Percentiles rank a stretch among this genome's conserved stretches.
Conservation (phyloP, 2,888 invertebrate genomes). For the Patella pellucida region DNA sequence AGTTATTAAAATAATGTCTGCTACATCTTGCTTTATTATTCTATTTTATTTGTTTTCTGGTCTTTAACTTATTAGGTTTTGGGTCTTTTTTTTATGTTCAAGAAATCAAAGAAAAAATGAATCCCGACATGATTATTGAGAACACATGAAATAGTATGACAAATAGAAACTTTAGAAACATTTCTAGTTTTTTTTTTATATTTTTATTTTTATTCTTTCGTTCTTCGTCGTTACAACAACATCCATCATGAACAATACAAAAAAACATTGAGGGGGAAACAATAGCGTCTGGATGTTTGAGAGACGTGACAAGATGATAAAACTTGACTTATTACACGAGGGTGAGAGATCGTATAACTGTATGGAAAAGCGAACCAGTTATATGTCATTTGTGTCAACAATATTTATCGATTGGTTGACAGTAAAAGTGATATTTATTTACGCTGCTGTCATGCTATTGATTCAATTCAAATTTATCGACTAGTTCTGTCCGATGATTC, state of each 20-base stretch:
- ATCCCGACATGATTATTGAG: too few species aligned
- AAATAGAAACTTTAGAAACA: too few species aligned
- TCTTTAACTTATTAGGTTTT: too few species aligned
- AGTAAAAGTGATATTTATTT: slow-evolving; percentile 7
- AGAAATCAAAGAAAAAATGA: too few species aligned
- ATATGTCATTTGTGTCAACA: slow-evolving; percentile 10
- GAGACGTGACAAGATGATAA: slow-evolving; percentile 3
- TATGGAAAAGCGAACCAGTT: slow-evolving; percentile 3
- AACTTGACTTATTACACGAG: slow-evolving; percentile 1
- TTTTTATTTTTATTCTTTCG: too few species aligned
- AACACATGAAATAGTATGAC: too few species aligned
- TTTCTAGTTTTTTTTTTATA: too few species aligned
- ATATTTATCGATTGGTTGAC: slow-evolving; percentile 1
- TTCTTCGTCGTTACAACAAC: not conserved
- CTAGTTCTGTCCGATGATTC: not conserved
- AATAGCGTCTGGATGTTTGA: slow-evolving; percentile 5
- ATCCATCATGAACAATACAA: not conserved
- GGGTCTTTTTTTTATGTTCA: too few species aligned
- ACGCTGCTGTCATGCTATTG: not conserved
- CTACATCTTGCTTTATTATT: too few species aligned
- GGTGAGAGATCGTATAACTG: slow-evolving; percentile 3
- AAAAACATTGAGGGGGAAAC: not conserved
- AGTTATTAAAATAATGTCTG: too few species aligned
- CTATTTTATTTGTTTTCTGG: too few species aligned
- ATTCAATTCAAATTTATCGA: slow-evolving; percentile 9